Percentiles rank a stretch among this genome's conserved stretches.
These are phyloP conservation scores for Anomalospiza imberbis DNA, from an alignment of 2,797 vertebrate species.

Conservation along the genomic window DNA sequence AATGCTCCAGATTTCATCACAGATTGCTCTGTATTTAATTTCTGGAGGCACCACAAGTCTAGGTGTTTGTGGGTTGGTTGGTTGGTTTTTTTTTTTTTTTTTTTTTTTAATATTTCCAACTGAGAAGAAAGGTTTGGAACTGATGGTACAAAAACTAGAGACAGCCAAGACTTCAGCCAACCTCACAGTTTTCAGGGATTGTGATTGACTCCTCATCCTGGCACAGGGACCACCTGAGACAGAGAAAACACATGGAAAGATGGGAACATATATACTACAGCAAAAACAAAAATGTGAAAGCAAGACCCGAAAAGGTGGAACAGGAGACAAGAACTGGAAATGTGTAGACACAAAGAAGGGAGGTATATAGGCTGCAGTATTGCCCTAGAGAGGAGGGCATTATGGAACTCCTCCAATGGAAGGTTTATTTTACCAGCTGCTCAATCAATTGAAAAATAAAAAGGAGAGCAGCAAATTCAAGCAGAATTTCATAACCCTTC, in stretches of 20 bases:
- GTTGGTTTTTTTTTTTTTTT: too few relatives aligned
- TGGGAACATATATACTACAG: background rate
- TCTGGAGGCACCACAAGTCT: background rate
- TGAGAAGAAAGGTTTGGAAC: background rate
- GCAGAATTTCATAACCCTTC: background rate
- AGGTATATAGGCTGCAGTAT: background rate
- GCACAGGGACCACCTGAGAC: fast-evolving
- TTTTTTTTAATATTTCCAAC: background rate
- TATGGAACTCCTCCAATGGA: background rate
- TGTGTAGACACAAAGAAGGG: background rate
- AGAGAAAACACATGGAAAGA: fast-evolving
- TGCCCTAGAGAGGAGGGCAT: background rate
- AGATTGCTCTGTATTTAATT: background rate
- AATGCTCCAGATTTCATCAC: background rate
- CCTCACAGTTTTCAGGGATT: background rate
- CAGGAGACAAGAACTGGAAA: background rate
- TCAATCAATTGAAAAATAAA: background rate
- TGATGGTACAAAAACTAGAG: background rate
- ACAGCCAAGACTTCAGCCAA: background rate
- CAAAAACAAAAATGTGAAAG: background rate
- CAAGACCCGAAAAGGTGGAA: background rate
- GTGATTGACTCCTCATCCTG: background rate
- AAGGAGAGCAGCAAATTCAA: background rate
- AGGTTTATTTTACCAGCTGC: background rate
- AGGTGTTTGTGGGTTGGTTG: background rate